Evolutionary conservation across 2,888 invertebrate genomes (phyloP).

Genomic region (Lissocephala sabroskyi): DNA sequence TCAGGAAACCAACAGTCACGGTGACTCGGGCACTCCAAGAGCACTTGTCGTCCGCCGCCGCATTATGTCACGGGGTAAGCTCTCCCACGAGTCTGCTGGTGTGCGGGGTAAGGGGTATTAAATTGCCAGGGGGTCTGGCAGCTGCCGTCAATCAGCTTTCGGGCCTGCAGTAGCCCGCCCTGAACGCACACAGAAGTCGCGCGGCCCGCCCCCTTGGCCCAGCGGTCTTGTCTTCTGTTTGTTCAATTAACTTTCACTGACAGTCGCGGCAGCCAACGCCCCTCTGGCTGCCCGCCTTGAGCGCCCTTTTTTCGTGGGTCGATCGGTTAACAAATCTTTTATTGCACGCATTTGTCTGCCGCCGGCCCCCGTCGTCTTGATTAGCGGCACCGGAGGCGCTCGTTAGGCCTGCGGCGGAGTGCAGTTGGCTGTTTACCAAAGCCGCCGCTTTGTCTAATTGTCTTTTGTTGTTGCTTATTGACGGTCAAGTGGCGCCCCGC

Average conservation of each 20-base stretch:
- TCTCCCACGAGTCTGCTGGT: too few relatives aligned
- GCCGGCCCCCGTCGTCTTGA: constrained; percentile 8
- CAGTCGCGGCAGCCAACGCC: background rate
- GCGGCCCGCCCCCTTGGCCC: too few relatives aligned
- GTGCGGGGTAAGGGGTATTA: too few relatives aligned
- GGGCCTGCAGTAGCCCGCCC: background rate
- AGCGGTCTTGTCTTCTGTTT: too few relatives aligned
- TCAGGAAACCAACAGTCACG: background rate
- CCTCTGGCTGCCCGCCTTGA: background rate
- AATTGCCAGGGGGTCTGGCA: background rate
- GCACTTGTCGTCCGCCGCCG: background rate
- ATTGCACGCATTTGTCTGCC: constrained; percentile 8
- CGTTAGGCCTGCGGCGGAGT: background rate
- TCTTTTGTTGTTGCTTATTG: background rate
- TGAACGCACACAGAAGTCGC: too few relatives aligned
- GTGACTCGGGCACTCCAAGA: background rate
- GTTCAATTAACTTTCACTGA: constrained; percentile 42
- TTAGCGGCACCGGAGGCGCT: constrained; percentile 1
- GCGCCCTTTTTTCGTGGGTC: background rate
- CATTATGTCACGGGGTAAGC: background rate
- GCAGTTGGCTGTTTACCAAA: constrained; percentile 1
- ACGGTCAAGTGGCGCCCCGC: background rate
- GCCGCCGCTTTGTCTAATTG: constrained; percentile 7
- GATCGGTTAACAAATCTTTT: constrained; percentile 7
- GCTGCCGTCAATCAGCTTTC: constrained; percentile 18